Percentiles rank a stretch among this genome's conserved stretches.
Evolutionary conservation across 1,140 invertebrate genomes (phyloP).

Genomic region (Hylaeus anthracinus): DNA sequence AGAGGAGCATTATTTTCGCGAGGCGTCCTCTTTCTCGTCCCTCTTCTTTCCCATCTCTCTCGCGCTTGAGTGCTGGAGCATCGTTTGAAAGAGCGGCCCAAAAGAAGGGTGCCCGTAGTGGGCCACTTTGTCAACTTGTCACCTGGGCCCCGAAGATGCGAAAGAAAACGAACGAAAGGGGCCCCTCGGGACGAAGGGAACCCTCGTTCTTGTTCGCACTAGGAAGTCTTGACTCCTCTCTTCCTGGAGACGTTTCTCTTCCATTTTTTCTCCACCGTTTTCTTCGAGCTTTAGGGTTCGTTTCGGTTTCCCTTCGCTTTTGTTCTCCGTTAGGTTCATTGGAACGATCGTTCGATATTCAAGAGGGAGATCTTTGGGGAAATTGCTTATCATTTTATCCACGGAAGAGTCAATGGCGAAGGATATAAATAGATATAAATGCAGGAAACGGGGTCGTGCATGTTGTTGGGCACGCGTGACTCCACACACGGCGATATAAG

Average conservation of each 20-base stretch:
- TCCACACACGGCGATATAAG: background rate
- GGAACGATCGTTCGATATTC: too few relatives aligned
- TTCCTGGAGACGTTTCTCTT: constrained; percentile 11
- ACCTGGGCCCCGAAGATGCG: constrained; percentile 60
- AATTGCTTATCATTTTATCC: too few relatives aligned
- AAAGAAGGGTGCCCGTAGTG: constrained; percentile 48
- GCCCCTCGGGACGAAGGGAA: constrained; percentile 32
- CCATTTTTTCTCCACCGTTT: background rate
- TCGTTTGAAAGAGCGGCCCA: constrained; percentile 19
- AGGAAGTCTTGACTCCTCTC: constrained; percentile 44
- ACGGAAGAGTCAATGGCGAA: background rate
- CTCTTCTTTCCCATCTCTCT: background rate
- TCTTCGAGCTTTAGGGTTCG: background rate
- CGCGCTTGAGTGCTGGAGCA: background rate
- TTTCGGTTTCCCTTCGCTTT: background rate
- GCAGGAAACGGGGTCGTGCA: background rate
- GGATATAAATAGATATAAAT: background rate
- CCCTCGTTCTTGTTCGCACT: constrained; percentile 50
- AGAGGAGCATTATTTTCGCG: constrained; percentile 55
- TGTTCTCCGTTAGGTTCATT: background rate
- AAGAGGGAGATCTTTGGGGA: too few relatives aligned
- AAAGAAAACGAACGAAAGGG: constrained; percentile 51
- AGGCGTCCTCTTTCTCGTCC: constrained; percentile 18
- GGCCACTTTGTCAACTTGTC: constrained; percentile 72
- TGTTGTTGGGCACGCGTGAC: background rate